phyloP scores from a whole-genome alignment of 1,140 invertebrate species.

The Atopsyche davidsoni region DNA sequence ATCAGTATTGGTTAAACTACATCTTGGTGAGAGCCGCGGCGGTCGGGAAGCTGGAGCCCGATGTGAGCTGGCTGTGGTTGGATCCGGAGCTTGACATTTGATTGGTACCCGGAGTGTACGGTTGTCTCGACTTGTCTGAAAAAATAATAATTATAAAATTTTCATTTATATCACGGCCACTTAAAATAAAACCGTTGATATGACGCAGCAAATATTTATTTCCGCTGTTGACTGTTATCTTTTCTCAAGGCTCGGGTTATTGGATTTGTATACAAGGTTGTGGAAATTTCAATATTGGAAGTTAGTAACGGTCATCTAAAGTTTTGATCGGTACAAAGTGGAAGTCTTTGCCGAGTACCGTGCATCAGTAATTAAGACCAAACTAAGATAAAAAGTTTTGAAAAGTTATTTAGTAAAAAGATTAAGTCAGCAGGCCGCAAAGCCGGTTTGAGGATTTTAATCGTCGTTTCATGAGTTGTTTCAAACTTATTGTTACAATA shows the following conservation, averaged over 20 bases:
- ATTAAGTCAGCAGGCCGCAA: not conserved
- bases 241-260: too few species aligned
- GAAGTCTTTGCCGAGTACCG: too few species aligned
- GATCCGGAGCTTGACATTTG: slow-evolving; percentile 25
- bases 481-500: not conserved
- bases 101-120: not conserved
- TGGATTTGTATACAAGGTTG: too few species aligned
- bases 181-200: not conserved
- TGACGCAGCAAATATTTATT: not conserved
- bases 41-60: not conserved
- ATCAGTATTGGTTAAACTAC: slow-evolving; percentile 6
- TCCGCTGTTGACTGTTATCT: not conserved
- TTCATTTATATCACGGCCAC: slow-evolving; percentile 1
- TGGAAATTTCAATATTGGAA: too few species aligned
- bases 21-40: slow-evolving; percentile 13
- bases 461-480: not conserved
- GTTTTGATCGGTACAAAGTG: too few species aligned
- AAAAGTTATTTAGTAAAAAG: slow-evolving; percentile 3
- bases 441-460: not conserved
- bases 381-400: not conserved
- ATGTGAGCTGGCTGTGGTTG: slow-evolving; percentile 24
- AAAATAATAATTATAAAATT: slow-evolving; percentile 17
- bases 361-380: too few species aligned
- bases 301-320: too few species aligned
- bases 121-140: slow-evolving; percentile 24